Percentiles rank a stretch among this genome's conserved stretches.
Conservation (phyloP, 2,888 invertebrate genomes). For the Aphidoletes aphidimyza region DNA sequence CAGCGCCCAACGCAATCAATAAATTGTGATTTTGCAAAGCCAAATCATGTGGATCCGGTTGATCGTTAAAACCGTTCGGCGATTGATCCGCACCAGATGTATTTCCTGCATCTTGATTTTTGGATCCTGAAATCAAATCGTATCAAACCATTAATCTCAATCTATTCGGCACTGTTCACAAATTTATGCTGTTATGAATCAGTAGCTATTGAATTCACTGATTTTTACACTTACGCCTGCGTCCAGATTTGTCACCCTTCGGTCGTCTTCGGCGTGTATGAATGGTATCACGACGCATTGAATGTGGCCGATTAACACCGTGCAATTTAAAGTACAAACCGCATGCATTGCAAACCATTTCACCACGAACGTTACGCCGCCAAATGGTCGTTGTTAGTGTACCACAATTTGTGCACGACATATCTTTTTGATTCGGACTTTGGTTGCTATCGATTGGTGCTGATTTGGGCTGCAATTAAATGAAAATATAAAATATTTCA, state of each 20-base stretch:
- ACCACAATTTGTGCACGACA: slow-evolving; percentile 95
- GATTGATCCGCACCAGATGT: slow-evolving; percentile 52
- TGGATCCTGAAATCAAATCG: slow-evolving; percentile 51
- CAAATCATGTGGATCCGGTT: slow-evolving; percentile 57
- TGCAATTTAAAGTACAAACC: slow-evolving; percentile 97
- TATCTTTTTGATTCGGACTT: slow-evolving; percentile 70
- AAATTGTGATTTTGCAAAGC: slow-evolving; percentile 60
- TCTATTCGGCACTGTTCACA: background rate
- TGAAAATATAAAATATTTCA: background rate
- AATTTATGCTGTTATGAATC: background rate
- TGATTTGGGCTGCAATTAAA: slow-evolving; percentile 6
- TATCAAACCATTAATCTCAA: background rate
- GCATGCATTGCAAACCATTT: slow-evolving; percentile 99
- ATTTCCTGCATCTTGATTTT: slow-evolving; percentile 44
- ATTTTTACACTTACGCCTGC: slow-evolving; percentile 68
- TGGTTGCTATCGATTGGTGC: slow-evolving; percentile 17
- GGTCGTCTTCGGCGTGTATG: slow-evolving; percentile 92
- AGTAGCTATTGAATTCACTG: no score
- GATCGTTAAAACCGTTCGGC: slow-evolving; percentile 53
- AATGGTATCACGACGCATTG: slow-evolving; percentile 96
- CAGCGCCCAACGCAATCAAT: slow-evolving; percentile 60
- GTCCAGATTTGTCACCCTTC: slow-evolving; percentile 73
- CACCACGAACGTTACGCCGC: slow-evolving; percentile 94
- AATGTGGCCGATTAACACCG: slow-evolving; percentile 90
- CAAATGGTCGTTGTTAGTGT: slow-evolving; percentile 98